These are phyloP conservation scores for Lucilia cuprina DNA, from an alignment of 1,140 invertebrate genomes.

Conservation along the genomic window DNA sequence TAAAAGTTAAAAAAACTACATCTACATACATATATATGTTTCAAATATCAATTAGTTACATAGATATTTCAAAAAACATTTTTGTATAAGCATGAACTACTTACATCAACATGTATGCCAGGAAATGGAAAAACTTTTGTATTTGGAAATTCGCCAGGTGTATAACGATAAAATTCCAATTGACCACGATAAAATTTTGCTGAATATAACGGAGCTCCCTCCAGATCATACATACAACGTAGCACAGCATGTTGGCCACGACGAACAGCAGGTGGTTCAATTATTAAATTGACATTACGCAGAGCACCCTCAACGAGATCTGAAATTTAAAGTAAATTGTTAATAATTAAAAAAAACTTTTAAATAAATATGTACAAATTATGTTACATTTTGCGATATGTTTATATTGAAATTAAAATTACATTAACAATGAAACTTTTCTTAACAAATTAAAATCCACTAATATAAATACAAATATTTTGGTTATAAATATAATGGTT, in stretches of 20 bases:
- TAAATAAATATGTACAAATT: too few species aligned
- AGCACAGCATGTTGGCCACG: slow-evolving; percentile 72
- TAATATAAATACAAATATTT: too few species aligned
- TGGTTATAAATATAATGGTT: too few species aligned
- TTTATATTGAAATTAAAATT: too few species aligned
- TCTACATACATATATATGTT: too few species aligned
- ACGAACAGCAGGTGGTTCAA: slow-evolving; percentile 68
- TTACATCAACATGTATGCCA: slow-evolving; percentile 80
- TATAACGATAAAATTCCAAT: slow-evolving; percentile 80
- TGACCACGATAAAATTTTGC: slow-evolving; percentile 82
- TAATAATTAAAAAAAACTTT: too few species aligned
- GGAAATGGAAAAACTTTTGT: slow-evolving; percentile 75
- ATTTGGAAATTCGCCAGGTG: slow-evolving; percentile 72
- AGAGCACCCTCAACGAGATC: slow-evolving; percentile 57
- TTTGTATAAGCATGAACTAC: slow-evolving; percentile 64
- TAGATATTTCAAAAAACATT: too few species aligned
- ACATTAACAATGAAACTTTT: too few species aligned
- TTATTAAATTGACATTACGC: slow-evolving; percentile 66
- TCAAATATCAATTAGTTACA: too few species aligned
- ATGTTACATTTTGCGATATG: too few species aligned
- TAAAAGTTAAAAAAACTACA: too few species aligned
- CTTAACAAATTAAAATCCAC: too few species aligned
- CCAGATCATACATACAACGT: slow-evolving; percentile 77
- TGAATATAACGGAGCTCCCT: slow-evolving; percentile 76
- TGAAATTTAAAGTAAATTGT: slow-evolving; percentile 42